phyloP scores from a whole-genome alignment of 2,797 vertebrate genomes.

The Euphonia xanthogaster region DNA sequence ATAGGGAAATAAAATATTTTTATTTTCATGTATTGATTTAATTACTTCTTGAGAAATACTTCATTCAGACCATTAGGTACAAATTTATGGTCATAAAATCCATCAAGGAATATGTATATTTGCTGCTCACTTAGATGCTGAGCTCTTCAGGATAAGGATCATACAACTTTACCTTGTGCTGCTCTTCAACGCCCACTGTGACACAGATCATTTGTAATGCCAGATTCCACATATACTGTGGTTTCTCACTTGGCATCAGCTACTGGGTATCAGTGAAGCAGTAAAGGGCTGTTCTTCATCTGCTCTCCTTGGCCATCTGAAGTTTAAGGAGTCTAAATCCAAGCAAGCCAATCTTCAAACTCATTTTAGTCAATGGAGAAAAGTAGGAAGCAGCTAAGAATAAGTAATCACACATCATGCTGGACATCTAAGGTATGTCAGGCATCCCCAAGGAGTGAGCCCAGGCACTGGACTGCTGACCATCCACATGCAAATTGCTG shows the following conservation, averaged over 20 bases:
- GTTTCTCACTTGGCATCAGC: background rate
- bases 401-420: background rate
- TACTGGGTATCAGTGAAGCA: background rate
- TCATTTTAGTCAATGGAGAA: background rate
- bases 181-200: background rate
- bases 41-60: background rate
- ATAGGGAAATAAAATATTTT: background rate
- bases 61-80: background rate
- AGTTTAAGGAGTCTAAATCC: background rate
- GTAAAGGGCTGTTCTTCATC: background rate
- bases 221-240: background rate
- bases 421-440: background rate
- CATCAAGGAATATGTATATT: background rate
- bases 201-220: background rate
- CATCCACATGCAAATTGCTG: background rate
- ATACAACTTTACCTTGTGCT: background rate
- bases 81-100: background rate
- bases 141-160: background rate
- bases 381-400: background rate
- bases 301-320: background rate
- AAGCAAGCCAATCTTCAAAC: background rate
- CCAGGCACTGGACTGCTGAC: background rate
- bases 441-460: background rate
- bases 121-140: background rate
- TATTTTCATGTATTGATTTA: background rate